Evolutionary conservation across 2,797 vertebrate species (phyloP), one percentile per base, ranked within the genome.

Genomic region (Paramormyrops hopkinsi): DNA sequence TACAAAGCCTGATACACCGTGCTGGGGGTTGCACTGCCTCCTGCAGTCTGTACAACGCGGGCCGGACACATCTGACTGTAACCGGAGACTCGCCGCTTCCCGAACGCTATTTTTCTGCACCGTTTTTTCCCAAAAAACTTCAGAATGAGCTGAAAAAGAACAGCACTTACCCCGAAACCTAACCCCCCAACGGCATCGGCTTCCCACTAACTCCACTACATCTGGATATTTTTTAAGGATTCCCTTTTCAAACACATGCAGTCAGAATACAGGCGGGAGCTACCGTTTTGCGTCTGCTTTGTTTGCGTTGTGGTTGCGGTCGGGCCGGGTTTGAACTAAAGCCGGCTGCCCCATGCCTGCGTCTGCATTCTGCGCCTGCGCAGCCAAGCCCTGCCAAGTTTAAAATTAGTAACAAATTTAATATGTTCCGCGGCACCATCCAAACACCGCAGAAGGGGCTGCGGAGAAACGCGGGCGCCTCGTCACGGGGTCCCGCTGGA

Each of bases 381-480:
- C 94, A 94, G 95, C 95, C 89, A 91, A 25, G 82, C 94, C 93
- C 93, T 94, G 96, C 97, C 96, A 97, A 96, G 96, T 93, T 94
- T 96, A 96, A 98, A 98, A 98, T 98, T 97, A 97, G 97, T 94
- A 98, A 97, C 97, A 98, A 98, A 98, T 97, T 97, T 96, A 93
- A 94, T 96, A 96, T 97, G 96, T 95, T 96, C 95, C 95, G 93
- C 90, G 92, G 93, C 96, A 96, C 95, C 97, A 96, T 97, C 94
- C 94, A 90, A 82, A 94, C 93, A 93, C 96, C 95, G 93, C 93
- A 93, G 93, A 96, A 82, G 7, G 65, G 95, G 97, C 95, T 95
- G 96, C 94, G 96, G 96, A 29, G 46, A 94, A 97, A 97, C 93
- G 94, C 93, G 94, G 92, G 94, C 94, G 96, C 96, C 97, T 97